phyloP scores from a whole-genome alignment of 2,888 invertebrate genomes.

The Platycnemis pennipes region DNA sequence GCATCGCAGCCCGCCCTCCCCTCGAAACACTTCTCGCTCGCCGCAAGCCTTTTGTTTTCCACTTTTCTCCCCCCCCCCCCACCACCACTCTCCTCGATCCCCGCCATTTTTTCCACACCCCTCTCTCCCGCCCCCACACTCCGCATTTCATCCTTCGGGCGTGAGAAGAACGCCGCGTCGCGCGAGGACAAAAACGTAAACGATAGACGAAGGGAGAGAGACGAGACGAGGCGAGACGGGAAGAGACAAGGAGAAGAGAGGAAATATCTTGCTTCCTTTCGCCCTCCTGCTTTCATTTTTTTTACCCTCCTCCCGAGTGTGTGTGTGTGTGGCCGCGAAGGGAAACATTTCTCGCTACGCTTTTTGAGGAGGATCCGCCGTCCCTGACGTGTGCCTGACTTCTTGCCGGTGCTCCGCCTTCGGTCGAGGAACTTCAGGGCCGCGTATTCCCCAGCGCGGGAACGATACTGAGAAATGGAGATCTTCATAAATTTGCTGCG shows the following conservation, averaged over 20 bases:
- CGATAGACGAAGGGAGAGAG: background rate
- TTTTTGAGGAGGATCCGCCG: background rate
- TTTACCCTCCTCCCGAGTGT: background rate
- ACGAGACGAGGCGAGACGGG: background rate
- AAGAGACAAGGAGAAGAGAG: too few relatives aligned
- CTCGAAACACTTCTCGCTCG: background rate
- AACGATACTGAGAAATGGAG: background rate
- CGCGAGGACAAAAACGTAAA: background rate
- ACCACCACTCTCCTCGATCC: background rate
- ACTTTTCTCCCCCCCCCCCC: background rate
- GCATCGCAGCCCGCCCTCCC: background rate
- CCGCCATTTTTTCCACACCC: background rate
- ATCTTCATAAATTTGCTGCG: background rate
- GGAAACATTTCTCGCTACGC: background rate
- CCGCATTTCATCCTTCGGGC: conserved; percentile 7
- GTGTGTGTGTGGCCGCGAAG: too few relatives aligned
- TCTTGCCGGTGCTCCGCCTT: background rate
- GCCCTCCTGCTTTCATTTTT: background rate
- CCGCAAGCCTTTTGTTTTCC: conserved; percentile 21
- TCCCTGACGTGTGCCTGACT: background rate
- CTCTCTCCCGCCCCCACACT: background rate
- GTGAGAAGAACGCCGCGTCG: background rate
- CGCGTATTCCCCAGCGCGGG: background rate
- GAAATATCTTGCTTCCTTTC: background rate
- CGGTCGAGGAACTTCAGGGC: background rate